These are phyloP conservation scores for Danio choprae DNA, from an alignment of 2,797 vertebrate species.

Conservation along the genomic window DNA sequence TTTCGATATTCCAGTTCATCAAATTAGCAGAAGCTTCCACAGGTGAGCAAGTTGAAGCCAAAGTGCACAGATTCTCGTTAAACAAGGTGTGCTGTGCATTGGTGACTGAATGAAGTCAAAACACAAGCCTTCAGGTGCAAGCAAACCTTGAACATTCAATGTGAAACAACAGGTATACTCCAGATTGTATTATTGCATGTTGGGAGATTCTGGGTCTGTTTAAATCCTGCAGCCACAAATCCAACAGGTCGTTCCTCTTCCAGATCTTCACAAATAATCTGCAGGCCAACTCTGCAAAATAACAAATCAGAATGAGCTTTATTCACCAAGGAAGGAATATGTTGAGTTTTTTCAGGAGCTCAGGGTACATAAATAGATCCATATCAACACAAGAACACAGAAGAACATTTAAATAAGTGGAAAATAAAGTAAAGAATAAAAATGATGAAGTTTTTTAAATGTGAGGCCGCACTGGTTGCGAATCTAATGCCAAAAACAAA, in stretches of 20 bases:
- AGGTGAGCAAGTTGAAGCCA: constrained; percentile 29
- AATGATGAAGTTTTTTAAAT: too few species aligned
- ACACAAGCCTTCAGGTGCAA: constrained; percentile 22
- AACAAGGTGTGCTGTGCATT: constrained; percentile 18
- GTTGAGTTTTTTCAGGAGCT: too few species aligned
- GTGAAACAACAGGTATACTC: constrained; percentile 14
- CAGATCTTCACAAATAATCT: constrained; percentile 28
- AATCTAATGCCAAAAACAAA: too few species aligned
- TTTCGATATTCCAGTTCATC: constrained; percentile 57
- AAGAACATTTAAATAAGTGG: too few species aligned
- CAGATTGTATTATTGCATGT: constrained; percentile 25
- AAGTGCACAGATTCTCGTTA: constrained; percentile 29
- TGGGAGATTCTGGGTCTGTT: constrained; percentile 8
- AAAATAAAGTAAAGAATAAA: neutral
- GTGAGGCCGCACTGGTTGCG: too few species aligned
- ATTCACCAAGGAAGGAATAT: neutral
- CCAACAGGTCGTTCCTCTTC: constrained; percentile 29
- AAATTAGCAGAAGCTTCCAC: constrained; percentile 45
- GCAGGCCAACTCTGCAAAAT: constrained; percentile 56
- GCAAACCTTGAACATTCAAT: constrained; percentile 34
- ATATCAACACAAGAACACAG: too few species aligned
- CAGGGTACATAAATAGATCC: too few species aligned
- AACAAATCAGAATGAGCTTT: neutral
- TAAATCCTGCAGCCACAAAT: constrained; percentile 41
- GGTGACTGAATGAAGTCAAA: constrained; percentile 24